phyloP scores from a whole-genome alignment of 2,797 vertebrate genomes.

The Artibeus jamaicensis region DNA sequence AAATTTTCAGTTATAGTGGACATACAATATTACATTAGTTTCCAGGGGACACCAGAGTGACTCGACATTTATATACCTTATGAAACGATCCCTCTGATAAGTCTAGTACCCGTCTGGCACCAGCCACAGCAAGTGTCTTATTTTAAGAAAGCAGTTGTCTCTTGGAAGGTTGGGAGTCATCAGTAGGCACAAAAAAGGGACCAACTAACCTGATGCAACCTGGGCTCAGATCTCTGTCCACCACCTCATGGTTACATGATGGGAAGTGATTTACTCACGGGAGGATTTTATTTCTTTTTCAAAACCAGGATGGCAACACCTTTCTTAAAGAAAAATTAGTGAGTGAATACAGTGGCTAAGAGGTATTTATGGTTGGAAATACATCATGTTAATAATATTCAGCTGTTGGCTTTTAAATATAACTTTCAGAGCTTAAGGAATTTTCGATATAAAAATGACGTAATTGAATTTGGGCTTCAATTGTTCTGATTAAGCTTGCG shows the following conservation, averaged over 20 bases:
- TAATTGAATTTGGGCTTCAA: slow-evolving; percentile 81
- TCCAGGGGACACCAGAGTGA: background rate
- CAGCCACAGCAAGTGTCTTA: background rate
- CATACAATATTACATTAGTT: background rate
- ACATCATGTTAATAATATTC: slow-evolving; percentile 84
- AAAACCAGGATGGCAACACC: background rate
- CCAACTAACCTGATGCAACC: background rate
- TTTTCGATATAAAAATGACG: slow-evolving; percentile 76
- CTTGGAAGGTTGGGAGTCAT: no score
- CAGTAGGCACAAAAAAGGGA: background rate
- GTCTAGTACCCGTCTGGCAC: background rate
- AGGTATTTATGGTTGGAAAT: slow-evolving; percentile 84
- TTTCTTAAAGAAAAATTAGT: background rate
- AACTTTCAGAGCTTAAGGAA: slow-evolving; percentile 79
- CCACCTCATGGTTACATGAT: background rate
- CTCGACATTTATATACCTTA: background rate
- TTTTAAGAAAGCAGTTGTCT: background rate
- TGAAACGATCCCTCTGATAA: background rate
- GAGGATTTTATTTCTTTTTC: background rate
- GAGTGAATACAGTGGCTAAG: slow-evolving; percentile 80
- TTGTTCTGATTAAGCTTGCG: slow-evolving; percentile 77
- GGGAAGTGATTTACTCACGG: background rate
- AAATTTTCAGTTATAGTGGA: background rate
- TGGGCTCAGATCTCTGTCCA: background rate
- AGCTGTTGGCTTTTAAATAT: slow-evolving; percentile 81